Evolutionary conservation across 30 jellyfish, hydroid and myxozoan genomes (phyloP).

Genomic region (Catostylus mosaicus): DNA sequence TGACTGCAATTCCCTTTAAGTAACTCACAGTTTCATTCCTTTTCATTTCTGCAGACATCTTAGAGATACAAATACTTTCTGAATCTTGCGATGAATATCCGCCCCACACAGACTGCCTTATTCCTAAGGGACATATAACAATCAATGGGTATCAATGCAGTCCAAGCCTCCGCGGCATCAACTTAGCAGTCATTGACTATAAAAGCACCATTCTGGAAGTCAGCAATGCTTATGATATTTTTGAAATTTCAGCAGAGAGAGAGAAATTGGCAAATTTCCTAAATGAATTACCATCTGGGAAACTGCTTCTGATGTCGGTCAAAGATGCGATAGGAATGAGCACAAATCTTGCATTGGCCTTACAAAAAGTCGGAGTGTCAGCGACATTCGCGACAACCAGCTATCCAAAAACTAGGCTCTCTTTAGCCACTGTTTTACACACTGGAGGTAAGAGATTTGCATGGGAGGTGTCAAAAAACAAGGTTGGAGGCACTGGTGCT

Average conservation of each 20-base stretch:
- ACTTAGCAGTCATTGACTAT: constrained; percentile 32
- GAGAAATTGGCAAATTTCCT: background rate
- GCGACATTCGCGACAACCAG: background rate
- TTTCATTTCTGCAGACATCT: constrained; percentile 4
- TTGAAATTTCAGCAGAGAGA: background rate
- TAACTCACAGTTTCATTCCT: too few species aligned
- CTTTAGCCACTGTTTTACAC: constrained; percentile 12
- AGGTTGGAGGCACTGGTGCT: constrained; percentile 8
- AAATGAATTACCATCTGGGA: background rate
- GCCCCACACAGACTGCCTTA: constrained; percentile 7
- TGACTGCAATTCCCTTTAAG: too few species aligned
- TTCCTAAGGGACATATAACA: constrained; percentile 9
- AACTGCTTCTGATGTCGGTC: constrained; percentile 7
- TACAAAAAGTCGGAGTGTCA: constrained; percentile 18
- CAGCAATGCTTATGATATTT: constrained; percentile 3
- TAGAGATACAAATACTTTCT: constrained; percentile 14
- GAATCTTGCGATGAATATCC: constrained; percentile 17
- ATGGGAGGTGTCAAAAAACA: constrained; percentile 19
- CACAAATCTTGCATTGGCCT: background rate
- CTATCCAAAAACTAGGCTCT: background rate
- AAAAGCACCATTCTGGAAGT: constrained; percentile 37
- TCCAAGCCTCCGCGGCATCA: constrained; percentile 6
- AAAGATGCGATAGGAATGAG: background rate
- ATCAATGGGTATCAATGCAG: constrained; percentile 62
- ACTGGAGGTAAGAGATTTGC: background rate